Evolutionary conservation across 30 jellyfish, hydroid and myxozoan genomes (phyloP).

Genomic region (Pseudorhiza aurosa): DNA sequence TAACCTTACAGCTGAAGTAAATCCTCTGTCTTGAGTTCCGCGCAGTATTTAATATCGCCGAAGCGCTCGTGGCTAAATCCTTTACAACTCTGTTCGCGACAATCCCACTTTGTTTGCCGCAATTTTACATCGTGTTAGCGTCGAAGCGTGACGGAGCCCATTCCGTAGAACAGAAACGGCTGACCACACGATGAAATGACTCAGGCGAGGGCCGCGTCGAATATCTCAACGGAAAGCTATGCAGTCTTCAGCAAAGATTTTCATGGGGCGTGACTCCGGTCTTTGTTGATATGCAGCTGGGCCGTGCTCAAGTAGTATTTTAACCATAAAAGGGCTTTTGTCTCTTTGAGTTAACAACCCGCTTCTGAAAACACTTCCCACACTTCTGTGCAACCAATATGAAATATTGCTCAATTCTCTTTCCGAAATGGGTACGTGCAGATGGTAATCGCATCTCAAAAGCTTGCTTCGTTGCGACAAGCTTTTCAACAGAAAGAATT

Average conservation of each 20-base stretch:
- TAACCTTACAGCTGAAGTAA: not conserved
- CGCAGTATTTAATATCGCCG: not conserved
- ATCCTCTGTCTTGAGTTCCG: not conserved
- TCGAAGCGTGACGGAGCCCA: constrained; percentile 69
- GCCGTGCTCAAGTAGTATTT: not conserved
- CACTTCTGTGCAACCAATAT: too few relatives aligned
- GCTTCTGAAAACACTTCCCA: not conserved
- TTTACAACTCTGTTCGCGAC: not conserved
- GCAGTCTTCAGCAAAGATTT: not conserved
- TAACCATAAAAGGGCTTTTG: constrained; percentile 11
- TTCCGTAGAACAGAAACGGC: constrained; percentile 42
- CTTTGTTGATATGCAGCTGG: not conserved
- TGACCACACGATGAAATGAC: constrained; percentile 29
- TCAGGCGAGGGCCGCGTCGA: constrained; percentile 7
- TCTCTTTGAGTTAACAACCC: not conserved
- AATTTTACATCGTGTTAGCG: constrained; percentile 39
- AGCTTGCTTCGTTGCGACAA: too few relatives aligned
- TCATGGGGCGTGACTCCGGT: constrained; percentile 18
- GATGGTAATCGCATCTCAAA: too few relatives aligned
- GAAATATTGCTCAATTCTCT: too few relatives aligned
- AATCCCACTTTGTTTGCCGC: constrained; percentile 12
- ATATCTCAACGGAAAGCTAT: constrained; percentile 18
- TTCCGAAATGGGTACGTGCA: too few relatives aligned
- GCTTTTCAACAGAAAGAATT: too few relatives aligned
- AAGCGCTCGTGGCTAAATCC: constrained; percentile 21